A percentile compares a stretch with the other conserved stretches of the same genome.
Conservation (phyloP, 2,888 invertebrate genomes). For the Yponomeuta plumbellus region DNA sequence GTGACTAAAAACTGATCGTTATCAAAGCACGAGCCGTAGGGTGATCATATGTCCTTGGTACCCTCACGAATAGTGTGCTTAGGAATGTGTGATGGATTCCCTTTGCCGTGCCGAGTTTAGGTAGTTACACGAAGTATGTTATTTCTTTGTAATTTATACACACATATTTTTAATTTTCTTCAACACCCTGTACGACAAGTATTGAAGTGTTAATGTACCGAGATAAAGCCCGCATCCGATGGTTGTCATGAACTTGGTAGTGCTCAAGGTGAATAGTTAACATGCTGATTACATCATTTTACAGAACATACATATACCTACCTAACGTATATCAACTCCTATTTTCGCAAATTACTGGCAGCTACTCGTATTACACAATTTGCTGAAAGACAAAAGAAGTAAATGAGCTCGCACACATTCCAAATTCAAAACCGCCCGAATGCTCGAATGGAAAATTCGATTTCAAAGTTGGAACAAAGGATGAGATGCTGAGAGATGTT, state of each 20-base stretch:
- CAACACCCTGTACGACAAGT: background rate
- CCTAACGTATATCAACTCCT: background rate
- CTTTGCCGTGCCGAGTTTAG: background rate
- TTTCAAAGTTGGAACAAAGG: background rate
- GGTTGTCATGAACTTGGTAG: slow-evolving; percentile 47
- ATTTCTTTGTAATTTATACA: background rate
- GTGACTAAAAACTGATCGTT: background rate
- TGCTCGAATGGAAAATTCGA: background rate
- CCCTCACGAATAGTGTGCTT: background rate
- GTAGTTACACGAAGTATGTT: no score
- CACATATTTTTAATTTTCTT: background rate
- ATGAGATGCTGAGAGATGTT: slow-evolving; percentile 8
- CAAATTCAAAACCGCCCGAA: background rate
- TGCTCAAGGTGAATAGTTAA: slow-evolving; percentile 37
- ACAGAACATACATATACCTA: background rate
- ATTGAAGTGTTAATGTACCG: background rate
- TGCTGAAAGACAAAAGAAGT: background rate
- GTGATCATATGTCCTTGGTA: background rate
- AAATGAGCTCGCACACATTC: slow-evolving; percentile 2
- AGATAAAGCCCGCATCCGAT: slow-evolving; percentile 61
- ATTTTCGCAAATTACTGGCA: background rate
- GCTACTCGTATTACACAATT: background rate
- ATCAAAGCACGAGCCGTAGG: background rate
- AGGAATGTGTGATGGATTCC: background rate
- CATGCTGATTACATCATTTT: background rate